Evolutionary conservation across 2,113 vertebrate species (phyloP).

Genomic region (Phalacrocorax aristotelis): DNA sequence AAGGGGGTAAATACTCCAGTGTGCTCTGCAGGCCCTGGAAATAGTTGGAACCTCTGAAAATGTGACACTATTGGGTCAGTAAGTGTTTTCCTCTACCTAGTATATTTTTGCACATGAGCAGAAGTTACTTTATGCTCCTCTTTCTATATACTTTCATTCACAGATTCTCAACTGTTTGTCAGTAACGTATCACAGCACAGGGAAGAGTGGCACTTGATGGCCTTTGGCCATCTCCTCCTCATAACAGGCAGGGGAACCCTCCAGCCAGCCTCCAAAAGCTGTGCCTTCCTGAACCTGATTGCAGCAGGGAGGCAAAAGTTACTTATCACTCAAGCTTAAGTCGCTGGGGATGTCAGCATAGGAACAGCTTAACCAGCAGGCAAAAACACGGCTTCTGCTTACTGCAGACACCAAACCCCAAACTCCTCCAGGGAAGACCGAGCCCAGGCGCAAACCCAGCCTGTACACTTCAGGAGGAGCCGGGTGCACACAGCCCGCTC

Average conservation of each 20-base stretch:
- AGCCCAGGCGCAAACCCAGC: neutral
- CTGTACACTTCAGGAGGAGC: rapidly evolving
- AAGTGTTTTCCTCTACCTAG: neutral
- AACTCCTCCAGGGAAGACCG: neutral
- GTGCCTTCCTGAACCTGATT: neutral
- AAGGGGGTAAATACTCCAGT: neutral
- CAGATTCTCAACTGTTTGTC: neutral
- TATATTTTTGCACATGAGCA: neutral
- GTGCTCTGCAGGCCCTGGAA: neutral
- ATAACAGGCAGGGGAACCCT: neutral
- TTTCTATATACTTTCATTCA: neutral
- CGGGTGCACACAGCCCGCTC: neutral
- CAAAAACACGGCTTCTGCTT: neutral
- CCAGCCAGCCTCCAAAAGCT: neutral
- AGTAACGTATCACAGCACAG: neutral
- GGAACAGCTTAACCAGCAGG: neutral
- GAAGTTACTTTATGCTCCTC: neutral
- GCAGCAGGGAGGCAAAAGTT: neutral
- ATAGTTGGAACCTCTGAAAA: neutral
- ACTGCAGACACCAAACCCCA: neutral
- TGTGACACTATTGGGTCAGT: neutral
- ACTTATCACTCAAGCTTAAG: neutral
- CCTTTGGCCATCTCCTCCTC: neutral
- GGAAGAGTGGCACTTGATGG: neutral
- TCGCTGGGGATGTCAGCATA: neutral